Evolutionary conservation across 2,797 vertebrate genomes (phyloP).

Genomic region (Sebastes minor): DNA sequence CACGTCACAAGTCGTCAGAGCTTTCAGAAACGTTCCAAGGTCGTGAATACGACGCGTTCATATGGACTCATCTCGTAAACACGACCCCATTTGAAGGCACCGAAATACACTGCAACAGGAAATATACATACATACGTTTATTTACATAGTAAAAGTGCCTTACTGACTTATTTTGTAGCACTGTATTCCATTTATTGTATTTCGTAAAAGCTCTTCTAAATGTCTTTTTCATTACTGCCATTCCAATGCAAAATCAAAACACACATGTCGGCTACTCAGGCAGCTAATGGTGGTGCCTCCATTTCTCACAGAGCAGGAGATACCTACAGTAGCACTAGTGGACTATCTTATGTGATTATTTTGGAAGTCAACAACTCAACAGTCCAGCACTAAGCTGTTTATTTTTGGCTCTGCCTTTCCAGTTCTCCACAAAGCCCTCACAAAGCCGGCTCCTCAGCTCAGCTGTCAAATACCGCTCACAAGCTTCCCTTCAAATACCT

Average conservation of each 20-base stretch:
- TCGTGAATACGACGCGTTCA: accelerated
- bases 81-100: no score
- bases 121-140: no score
- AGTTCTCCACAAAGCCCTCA: constrained; percentile 52
- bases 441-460: constrained; percentile 57
- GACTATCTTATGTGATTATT: constrained; percentile 13
- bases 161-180: no score
- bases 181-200: no score
- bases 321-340: background rate
- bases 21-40: no score
- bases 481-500: constrained; percentile 38
- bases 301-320: background rate
- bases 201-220: no score
- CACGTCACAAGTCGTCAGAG: no score
- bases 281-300: background rate
- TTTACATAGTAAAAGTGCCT: no score
- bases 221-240: no score
- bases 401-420: constrained; percentile 62
- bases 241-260: background rate
- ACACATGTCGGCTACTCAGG: background rate
- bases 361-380: constrained; percentile 45
- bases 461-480: constrained; percentile 28
- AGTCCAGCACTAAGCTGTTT: constrained; percentile 55
- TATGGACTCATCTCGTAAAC: no score
- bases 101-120: no score